These are phyloP conservation scores for Smittia sp. DNA, from an alignment of 2,888 invertebrate genomes.

Conservation along the genomic window DNA sequence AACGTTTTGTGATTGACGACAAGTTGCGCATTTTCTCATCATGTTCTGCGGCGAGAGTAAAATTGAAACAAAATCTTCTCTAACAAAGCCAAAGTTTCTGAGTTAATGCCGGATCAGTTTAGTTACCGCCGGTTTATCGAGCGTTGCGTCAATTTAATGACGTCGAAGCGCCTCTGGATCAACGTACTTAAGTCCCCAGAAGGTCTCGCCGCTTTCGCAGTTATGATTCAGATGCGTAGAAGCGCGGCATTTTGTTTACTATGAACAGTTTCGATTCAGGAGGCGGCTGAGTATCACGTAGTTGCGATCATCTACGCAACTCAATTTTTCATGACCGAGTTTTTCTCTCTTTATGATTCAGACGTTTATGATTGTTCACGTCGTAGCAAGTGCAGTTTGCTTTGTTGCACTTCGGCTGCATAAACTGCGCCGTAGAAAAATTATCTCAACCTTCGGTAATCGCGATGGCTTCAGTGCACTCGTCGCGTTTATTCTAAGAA, in stretches of 20 bases:
- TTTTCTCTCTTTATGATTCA: constrained; percentile 9
- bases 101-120: too few species aligned
- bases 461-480: not conserved
- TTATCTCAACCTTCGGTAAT: too few species aligned
- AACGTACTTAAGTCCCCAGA: too few species aligned
- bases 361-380: not conserved
- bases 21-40: too few species aligned
- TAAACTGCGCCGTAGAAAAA: constrained; percentile 11
- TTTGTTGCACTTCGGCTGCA: constrained; percentile 4
- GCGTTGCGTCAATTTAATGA: too few species aligned
- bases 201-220: not conserved
- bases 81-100: too few species aligned
- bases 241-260: not conserved
- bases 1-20: too few species aligned
- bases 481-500: not conserved
- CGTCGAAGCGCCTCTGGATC: too few species aligned
- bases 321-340: constrained; percentile 15
- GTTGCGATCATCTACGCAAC: constrained; percentile 5
- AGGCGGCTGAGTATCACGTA: not conserved
- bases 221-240: constrained; percentile 15
- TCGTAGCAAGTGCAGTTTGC: not conserved
- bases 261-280: not conserved
- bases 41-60: too few species aligned
- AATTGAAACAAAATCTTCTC: too few species aligned
- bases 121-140: too few species aligned